phyloP scores from a whole-genome alignment of 2,797 vertebrate species.

The Otus scops region DNA sequence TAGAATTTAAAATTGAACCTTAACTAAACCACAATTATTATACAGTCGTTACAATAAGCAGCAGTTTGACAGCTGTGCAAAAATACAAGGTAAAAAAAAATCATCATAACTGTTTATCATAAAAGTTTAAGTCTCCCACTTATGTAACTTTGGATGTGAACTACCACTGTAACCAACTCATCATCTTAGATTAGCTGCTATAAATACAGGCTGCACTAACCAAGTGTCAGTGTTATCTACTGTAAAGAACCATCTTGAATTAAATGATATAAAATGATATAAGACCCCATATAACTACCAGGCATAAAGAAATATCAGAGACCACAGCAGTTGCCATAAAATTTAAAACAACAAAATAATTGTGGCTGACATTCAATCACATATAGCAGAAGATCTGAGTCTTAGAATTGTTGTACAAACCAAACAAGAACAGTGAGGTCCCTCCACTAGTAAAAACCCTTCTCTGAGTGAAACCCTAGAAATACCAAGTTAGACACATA shows the following conservation, averaged over 20 bases:
- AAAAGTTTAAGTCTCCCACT: neutral
- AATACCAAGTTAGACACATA: neutral
- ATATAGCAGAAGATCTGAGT: neutral
- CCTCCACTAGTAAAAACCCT: neutral
- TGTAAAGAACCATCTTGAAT: neutral
- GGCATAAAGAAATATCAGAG: neutral
- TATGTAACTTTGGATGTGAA: neutral
- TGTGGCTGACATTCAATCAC: neutral
- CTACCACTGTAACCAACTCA: neutral
- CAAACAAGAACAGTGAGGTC: neutral
- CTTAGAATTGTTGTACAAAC: neutral
- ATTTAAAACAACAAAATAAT: neutral
- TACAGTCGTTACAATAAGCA: neutral
- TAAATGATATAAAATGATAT: neutral
- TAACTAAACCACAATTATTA: neutral
- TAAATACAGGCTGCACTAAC: neutral
- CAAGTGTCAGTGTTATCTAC: neutral
- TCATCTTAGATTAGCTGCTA: neutral
- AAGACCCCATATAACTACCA: neutral
- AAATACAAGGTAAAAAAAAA: neutral
- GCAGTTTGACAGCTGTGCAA: neutral
- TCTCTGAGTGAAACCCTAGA: neutral
- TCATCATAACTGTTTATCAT: neutral
- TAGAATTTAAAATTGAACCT: neutral
- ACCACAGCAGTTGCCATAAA: fast-evolving